Conservation (phyloP, 2,888 invertebrate species). For the Lymantria dispar region DNA sequence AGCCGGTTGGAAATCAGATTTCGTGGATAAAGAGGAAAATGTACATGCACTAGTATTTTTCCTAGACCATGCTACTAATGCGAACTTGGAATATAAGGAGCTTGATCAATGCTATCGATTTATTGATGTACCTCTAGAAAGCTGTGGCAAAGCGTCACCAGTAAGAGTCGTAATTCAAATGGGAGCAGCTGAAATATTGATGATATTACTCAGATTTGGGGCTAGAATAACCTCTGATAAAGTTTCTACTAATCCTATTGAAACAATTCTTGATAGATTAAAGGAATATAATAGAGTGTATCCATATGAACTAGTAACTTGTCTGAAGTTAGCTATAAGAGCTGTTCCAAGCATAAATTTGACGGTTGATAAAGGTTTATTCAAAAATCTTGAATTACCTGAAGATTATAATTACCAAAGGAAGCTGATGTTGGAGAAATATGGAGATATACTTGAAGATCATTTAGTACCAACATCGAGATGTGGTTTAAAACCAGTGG, state of each 20-base stretch:
- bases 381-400: slow-evolving; percentile 59
- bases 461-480: slow-evolving; percentile 83
- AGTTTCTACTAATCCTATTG: slow-evolving; percentile 83
- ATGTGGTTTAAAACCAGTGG: slow-evolving; percentile 84
- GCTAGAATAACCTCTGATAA: slow-evolving; percentile 83
- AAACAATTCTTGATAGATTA: slow-evolving; percentile 85
- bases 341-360: slow-evolving; percentile 83
- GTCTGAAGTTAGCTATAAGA: slow-evolving; percentile 86
- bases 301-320: slow-evolving; percentile 86
- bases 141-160: slow-evolving; percentile 88
- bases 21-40: slow-evolving; percentile 89
- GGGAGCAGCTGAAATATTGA: slow-evolving; percentile 88
- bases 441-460: slow-evolving; percentile 78
- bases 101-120: slow-evolving; percentile 76
- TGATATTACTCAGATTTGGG: slow-evolving; percentile 88
- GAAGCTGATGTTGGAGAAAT: slow-evolving; percentile 64
- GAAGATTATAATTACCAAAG: slow-evolving; percentile 73
- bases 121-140: slow-evolving; percentile 91
- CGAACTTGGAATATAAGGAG: slow-evolving; percentile 81
- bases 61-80: slow-evolving; percentile 88
- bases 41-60: slow-evolving; percentile 89
- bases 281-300: slow-evolving; percentile 84
- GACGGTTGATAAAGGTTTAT: slow-evolving; percentile 59
- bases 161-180: slow-evolving; percentile 88
- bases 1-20: slow-evolving; percentile 94